Evolutionary conservation across 1,140 invertebrate genomes (phyloP), one percentile per base, ranked within the genome.

Genomic region (Phocides pigmalion): DNA sequence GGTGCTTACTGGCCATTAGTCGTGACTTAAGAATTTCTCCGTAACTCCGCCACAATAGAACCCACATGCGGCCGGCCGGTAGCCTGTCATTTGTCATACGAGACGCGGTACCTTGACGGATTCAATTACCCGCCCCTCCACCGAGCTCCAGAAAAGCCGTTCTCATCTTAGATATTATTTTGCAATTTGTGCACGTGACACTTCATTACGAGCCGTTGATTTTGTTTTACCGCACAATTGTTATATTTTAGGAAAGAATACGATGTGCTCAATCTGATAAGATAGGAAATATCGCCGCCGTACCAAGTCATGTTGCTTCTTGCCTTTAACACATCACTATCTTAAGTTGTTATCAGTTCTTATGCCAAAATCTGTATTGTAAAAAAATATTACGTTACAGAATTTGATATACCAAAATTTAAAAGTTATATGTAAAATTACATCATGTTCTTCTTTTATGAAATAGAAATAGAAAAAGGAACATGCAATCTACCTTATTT

Each of bases 101-200:
- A 37, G 49, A 37, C 51, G 46, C 46, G 53, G 53, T 16, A 28
- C 53, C 53, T 22, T 58, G 53, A 58, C 53, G 53, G 53, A 58
- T 58, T 58, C 53, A 58, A 58, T 58, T 58, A 58, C 37, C 39
- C 53, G 53, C 41, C 53, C 53, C 53, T 44, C 53, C 41, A 56
- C 25, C 41, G 53, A n/a, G 22, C 39, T 14, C 39, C 20, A 44
- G 39, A 44, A 58, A 58, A 58, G 53, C 53, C 15, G 53, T 58
- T 58, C 54, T 58, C 54, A 58, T 58, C 54, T 22, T 46, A 58
- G 54, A 58, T 19, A 58, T 58, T 58, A 58, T 58, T 44, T 58
- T 58, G 54, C 28, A 58, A 58, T 58, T 58, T 58, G 54, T 58
- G 54, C 42, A 58, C 42, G 41, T 58, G 54, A 58, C 54, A 59